Evolutionary conservation across 2,888 invertebrate species (phyloP).

Genomic region (Epinotia ramella): DNA sequence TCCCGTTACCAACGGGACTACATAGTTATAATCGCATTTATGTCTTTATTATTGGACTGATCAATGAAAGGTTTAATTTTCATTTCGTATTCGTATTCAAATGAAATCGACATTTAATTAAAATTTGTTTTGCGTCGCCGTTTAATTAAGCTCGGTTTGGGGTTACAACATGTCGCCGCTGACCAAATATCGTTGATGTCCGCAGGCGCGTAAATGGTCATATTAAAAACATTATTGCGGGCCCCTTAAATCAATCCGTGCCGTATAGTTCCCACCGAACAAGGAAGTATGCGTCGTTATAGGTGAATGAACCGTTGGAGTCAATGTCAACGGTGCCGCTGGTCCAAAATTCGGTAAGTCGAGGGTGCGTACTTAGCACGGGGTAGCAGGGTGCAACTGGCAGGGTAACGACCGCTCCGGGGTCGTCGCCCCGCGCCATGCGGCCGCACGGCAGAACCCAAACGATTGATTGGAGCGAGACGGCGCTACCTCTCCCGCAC

Average conservation of each 20-base stretch:
- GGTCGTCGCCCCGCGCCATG: constrained; percentile 83
- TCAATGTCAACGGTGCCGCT: constrained; percentile 79
- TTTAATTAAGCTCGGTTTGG: constrained; percentile 5
- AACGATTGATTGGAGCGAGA: constrained; percentile 83
- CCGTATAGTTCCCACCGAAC: constrained; percentile 35
- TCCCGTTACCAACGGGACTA: too few species aligned
- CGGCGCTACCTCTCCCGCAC: constrained; percentile 69
- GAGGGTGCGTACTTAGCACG: constrained; percentile 75
- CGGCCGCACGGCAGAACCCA: constrained; percentile 75
- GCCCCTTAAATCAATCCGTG: constrained; percentile 56
- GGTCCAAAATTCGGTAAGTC: constrained; percentile 80
- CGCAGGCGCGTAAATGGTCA: not conserved
- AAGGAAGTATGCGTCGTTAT: constrained; percentile 60
- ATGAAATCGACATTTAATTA: not conserved
- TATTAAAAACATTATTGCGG: constrained; percentile 1
- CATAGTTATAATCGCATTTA: too few species aligned
- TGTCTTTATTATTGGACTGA: too few species aligned
- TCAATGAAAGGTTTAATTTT: too few species aligned
- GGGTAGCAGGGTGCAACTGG: constrained; percentile 83
- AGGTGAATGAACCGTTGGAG: constrained; percentile 77
- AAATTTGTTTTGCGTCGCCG: not conserved
- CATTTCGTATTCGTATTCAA: not conserved
- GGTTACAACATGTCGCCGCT: not conserved
- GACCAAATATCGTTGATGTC: constrained; percentile 1
- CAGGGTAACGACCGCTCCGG: constrained; percentile 81